Evolutionary conservation across 2,888 invertebrate genomes (phyloP), one percentile per base, ranked within the genome.

Genomic region (Rosalia funebris): DNA sequence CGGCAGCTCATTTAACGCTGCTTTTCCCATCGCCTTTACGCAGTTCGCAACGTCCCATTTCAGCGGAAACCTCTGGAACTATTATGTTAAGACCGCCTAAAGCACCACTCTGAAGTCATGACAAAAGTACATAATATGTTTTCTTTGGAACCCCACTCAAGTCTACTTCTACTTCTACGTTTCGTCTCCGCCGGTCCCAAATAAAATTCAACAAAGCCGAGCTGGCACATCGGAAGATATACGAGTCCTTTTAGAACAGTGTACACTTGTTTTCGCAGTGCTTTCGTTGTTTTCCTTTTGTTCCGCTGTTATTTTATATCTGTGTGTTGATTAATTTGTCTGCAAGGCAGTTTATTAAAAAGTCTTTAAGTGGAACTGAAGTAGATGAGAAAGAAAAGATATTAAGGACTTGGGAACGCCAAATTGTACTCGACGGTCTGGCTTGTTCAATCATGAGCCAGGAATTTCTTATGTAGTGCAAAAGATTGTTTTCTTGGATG

Each of bases 71-170:
- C 55, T 42, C 56, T 55, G 60, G 57, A 65, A 62, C 60, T 65
- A 65, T 65, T 65, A 63, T 61, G 63, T 66, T 61, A 59, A 66
- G 61, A n/a, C 59, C 62, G n/a, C 62, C 55, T 55, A 60, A 62
- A 62, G 64, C 52, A 52, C 47, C 14, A n/a, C 32, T n/a, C 36
- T 12, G 10, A n/a, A 47, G 34, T 34, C 47, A 34, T 31, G 36
- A 44, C 44, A 53, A 42, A 44, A 53, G 42, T 32, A 53, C 53
- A 20, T 53, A 53, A 53, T 53, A 53, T 44, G 42, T 31, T 53
- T 53, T 42, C 53, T 32, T 34, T 42, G 42, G 32, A 44, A 9
- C 25, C n/a, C n/a, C n/a, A 16, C 16, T 19, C 42, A 31, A 9
- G 12, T 31, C 39, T 39, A 20, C 16, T 42, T 53, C 42, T n/a